phyloP scores from a whole-genome alignment of 2,113 vertebrate species.

The Pygoscelis adeliae region DNA sequence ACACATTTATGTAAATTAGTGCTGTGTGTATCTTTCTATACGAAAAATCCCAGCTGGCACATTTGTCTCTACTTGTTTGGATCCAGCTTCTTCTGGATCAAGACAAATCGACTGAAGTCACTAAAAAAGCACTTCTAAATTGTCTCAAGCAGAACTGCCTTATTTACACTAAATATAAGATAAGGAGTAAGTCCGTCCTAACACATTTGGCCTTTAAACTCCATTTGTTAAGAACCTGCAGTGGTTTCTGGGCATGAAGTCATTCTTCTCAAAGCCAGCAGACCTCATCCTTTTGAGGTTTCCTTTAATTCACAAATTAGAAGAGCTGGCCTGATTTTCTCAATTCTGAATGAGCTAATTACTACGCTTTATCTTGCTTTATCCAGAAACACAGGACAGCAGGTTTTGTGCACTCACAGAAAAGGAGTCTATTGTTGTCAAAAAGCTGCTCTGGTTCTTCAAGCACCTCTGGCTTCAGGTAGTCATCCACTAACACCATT shows the following conservation, averaged over 20 bases:
- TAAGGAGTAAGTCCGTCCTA: not conserved
- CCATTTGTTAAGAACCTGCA: not conserved
- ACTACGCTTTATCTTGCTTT: not conserved
- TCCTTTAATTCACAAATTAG: not conserved
- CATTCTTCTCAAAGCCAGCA: not conserved
- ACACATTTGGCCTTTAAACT: not conserved
- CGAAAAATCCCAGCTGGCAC: not conserved
- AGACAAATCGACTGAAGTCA: not conserved
- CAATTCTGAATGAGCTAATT: not conserved
- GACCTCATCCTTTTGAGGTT: not conserved
- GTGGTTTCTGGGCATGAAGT: not conserved
- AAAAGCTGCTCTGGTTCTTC: not conserved
- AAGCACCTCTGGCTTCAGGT: accelerated
- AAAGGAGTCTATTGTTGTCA: accelerated
- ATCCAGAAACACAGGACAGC: not conserved
- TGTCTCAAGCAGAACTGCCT: not conserved
- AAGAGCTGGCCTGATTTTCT: not conserved
- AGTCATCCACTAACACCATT: no score
- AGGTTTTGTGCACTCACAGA: not conserved
- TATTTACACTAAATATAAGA: accelerated
- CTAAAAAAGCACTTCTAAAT: not conserved
- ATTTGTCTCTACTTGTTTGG: not conserved
- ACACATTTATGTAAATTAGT: accelerated
- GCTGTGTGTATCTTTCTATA: accelerated
- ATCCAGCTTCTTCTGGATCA: not conserved